phyloP scores from a whole-genome alignment of 1,140 invertebrate genomes.

The Ectropis grisescens region DNA sequence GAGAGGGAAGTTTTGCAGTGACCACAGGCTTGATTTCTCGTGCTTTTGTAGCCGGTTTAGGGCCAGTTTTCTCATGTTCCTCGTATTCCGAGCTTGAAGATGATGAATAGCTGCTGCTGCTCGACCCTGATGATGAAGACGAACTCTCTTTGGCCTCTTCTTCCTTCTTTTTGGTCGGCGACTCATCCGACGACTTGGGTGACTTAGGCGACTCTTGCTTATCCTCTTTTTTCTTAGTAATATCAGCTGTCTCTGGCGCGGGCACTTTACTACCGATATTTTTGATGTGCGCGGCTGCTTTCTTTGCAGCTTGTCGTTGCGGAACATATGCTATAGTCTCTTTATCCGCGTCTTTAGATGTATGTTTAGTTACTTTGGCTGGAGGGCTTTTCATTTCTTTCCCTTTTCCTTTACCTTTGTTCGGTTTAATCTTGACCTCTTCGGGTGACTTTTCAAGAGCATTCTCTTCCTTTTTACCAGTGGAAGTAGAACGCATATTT shows the following conservation, averaged over 20 bases:
- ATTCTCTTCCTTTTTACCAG: conserved; percentile 55
- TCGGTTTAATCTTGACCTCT: conserved; percentile 32
- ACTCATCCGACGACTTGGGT: conserved; percentile 19
- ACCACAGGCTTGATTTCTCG: conserved; percentile 46
- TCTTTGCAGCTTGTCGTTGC: conserved; percentile 90
- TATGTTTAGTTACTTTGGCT: conserved; percentile 70
- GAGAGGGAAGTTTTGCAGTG: conserved; percentile 36
- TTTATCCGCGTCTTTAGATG: conserved; percentile 67
- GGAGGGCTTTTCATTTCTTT: conserved; percentile 46
- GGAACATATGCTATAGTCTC: conserved; percentile 89
- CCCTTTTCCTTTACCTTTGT: conserved; percentile 45
- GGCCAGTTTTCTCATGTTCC: conserved; percentile 50
- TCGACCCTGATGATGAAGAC: conserved; percentile 58
- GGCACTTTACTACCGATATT: conserved; percentile 76
- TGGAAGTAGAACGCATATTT: conserved; percentile 79
- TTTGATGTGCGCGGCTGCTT: conserved; percentile 90
- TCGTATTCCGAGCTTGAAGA: conserved; percentile 65
- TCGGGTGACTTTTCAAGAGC: conserved; percentile 43
- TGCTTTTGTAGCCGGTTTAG: conserved; percentile 53
- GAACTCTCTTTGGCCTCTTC: conserved; percentile 61
- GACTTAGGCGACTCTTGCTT: conserved; percentile 39
- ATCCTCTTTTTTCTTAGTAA: conserved; percentile 56
- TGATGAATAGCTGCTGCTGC: conserved; percentile 62
- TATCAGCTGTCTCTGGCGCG: conserved; percentile 59
- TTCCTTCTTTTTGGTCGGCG: conserved; percentile 18